phyloP scores from a whole-genome alignment of 2,113 vertebrate genomes.

The Melanocharis versteri region DNA sequence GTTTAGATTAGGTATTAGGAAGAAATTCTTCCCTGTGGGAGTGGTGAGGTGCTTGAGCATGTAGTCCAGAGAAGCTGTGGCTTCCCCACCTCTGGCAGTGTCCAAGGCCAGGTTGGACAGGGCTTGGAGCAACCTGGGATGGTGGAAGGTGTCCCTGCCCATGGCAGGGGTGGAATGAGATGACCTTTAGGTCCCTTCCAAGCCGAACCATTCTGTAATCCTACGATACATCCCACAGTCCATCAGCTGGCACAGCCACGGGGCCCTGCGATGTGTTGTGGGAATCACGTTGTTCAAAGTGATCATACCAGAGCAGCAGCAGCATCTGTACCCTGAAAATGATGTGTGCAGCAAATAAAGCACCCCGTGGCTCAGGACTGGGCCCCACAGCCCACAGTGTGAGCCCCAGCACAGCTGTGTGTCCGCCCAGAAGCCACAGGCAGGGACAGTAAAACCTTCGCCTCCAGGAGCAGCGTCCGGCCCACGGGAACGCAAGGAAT shows the following conservation, averaged over 20 bases:
- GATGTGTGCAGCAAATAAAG: background rate
- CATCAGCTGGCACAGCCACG: background rate
- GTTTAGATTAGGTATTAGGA: background rate
- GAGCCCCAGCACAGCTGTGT: background rate
- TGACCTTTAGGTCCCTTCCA: background rate
- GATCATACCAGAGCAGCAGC: background rate
- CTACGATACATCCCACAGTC: background rate
- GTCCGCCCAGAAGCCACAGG: background rate
- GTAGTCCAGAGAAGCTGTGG: background rate
- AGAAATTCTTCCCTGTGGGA: background rate
- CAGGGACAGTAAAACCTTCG: background rate
- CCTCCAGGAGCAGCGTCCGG: background rate
- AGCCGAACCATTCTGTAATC: background rate
- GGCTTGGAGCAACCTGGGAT: accelerated
- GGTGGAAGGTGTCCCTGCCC: background rate
- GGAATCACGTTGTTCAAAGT: background rate
- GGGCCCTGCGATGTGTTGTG: accelerated
- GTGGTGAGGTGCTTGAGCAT: background rate
- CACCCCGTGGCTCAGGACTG: background rate
- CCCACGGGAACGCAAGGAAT: background rate
- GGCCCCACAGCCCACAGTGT: background rate
- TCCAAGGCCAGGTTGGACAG: accelerated
- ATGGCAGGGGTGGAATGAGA: background rate
- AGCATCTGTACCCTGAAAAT: background rate
- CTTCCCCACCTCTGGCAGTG: background rate